Conservation (phyloP, 2,113 vertebrate genomes). For the Phaethornis superciliosus region DNA sequence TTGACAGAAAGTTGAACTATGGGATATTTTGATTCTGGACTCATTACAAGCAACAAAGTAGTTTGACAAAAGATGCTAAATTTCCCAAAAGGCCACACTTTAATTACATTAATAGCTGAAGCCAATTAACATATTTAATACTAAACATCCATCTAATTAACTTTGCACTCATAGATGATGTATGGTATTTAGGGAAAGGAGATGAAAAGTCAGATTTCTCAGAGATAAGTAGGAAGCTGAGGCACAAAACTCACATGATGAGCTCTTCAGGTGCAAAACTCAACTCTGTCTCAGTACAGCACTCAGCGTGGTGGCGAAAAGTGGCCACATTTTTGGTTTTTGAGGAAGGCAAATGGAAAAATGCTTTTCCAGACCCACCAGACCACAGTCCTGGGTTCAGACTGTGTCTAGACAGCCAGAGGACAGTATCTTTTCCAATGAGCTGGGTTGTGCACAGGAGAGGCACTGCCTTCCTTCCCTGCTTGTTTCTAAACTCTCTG, state of each 20-base stretch:
- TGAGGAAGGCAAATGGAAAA: background rate
- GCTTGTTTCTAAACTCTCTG: background rate
- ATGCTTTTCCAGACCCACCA: background rate
- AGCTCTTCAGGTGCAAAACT: background rate
- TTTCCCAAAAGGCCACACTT: slow-evolving; percentile 35
- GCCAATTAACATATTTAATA: slow-evolving; percentile 42
- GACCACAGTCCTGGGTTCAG: too few relatives aligned
- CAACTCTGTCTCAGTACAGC: background rate
- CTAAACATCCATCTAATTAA: background rate
- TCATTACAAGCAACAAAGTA: background rate
- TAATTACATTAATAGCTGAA: slow-evolving; percentile 50
- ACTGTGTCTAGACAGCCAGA: background rate
- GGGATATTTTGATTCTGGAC: slow-evolving; percentile 2
- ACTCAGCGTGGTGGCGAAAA: background rate
- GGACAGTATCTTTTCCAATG: background rate
- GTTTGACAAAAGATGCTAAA: background rate
- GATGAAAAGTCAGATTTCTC: background rate
- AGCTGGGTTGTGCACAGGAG: background rate
- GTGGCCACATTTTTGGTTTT: background rate
- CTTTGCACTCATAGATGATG: background rate
- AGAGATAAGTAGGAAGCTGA: background rate
- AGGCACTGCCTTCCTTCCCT: background rate
- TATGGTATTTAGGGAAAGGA: background rate
- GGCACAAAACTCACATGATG: background rate
- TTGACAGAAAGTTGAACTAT: background rate